These are phyloP conservation scores for Eristalis intricaria DNA, from an alignment of 2,888 invertebrate species.

Conservation along the genomic window DNA sequence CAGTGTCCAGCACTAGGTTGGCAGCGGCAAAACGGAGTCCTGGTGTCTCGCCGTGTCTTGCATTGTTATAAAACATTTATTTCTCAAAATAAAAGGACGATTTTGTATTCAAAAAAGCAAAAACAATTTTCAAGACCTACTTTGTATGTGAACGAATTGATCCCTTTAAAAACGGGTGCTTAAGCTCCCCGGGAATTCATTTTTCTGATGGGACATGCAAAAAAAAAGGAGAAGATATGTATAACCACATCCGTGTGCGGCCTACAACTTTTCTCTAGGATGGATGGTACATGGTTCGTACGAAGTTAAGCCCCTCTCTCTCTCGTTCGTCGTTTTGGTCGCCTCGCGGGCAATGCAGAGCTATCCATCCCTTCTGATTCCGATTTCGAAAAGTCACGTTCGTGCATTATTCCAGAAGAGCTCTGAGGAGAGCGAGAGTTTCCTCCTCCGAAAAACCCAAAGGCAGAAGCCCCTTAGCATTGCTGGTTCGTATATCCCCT, in stretches of 20 bases:
- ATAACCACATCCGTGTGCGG: conserved; percentile 58
- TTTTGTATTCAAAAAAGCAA: conserved; percentile 24
- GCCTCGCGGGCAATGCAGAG: conserved; percentile 20
- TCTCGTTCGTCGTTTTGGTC: background rate
- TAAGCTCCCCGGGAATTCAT: conserved; percentile 51
- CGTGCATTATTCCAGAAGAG: conserved; percentile 57
- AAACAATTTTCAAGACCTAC: conserved; percentile 51
- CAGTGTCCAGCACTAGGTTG: conserved; percentile 11
- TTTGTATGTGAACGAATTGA: conserved; percentile 33
- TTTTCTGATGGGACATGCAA: conserved; percentile 65
- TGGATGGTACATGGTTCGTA: conserved; percentile 32
- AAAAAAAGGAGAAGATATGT: conserved; percentile 4
- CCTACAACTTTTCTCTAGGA: conserved; percentile 35
- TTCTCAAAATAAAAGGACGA: background rate
- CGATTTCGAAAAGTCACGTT: conserved; percentile 68
- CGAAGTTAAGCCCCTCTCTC: conserved; percentile 5
- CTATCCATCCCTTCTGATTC: conserved; percentile 56
- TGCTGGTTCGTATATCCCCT: conserved; percentile 11
- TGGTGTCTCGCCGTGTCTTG: background rate
- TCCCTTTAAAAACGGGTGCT: background rate
- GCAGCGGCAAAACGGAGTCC: conserved; percentile 24
- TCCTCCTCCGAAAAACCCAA: background rate
- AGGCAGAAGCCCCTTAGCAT: conserved; percentile 12
- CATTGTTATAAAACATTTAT: background rate
- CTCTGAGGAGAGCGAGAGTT: background rate